phyloP scores from a whole-genome alignment of 2,888 invertebrate species.

The Syrphus vitripennis region DNA sequence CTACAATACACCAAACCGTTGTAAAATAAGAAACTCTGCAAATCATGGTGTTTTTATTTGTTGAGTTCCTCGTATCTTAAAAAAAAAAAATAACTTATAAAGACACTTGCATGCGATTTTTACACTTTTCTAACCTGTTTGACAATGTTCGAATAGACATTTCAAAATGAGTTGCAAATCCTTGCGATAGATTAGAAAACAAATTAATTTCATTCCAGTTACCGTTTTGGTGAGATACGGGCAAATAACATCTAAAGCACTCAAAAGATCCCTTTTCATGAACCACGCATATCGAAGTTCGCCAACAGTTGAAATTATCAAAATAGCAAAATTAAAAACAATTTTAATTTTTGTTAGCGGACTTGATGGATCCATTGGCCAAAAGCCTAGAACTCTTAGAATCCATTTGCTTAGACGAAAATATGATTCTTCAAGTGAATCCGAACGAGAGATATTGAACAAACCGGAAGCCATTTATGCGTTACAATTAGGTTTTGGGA shows the following conservation, averaged over 20 bases:
- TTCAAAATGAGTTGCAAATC: neutral
- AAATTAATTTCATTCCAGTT: neutral
- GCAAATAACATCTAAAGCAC: neutral
- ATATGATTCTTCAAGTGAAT: neutral
- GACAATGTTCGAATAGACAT: neutral
- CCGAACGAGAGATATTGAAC: neutral
- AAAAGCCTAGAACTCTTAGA: neutral
- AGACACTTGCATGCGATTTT: neutral
- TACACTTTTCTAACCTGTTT: neutral
- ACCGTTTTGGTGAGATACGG: neutral
- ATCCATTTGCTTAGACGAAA: slow-evolving; percentile 7
- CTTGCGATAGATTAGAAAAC: neutral
- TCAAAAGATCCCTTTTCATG: neutral
- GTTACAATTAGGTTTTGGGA: too few species aligned
- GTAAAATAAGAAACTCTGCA: neutral
- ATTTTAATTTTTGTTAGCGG: neutral
- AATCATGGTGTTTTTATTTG: neutral
- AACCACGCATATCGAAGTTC: slow-evolving; percentile 10
- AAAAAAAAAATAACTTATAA: neutral
- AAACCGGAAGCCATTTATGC: neutral
- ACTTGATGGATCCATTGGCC: neutral
- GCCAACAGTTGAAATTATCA: neutral
- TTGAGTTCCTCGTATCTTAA: neutral
- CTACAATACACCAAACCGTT: neutral
- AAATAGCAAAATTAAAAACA: neutral